phyloP scores from a whole-genome alignment of 2,113 vertebrate genomes.

The Nasalis larvatus region DNA sequence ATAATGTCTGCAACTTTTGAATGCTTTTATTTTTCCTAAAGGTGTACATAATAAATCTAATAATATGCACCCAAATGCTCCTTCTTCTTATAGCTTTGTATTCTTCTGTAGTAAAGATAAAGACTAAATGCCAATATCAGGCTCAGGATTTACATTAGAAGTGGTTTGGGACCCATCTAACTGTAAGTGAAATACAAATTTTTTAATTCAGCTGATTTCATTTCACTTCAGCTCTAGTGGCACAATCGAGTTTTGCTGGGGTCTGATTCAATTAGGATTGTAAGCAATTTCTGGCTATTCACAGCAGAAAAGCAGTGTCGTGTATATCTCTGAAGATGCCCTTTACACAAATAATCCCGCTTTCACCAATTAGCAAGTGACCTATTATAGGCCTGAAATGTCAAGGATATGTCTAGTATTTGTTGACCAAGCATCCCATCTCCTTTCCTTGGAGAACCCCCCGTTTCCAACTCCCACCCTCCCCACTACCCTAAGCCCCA shows the following conservation, averaged over 20 bases:
- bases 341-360: background rate
- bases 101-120: background rate
- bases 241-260: background rate
- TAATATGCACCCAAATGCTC: background rate
- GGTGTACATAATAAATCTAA: background rate
- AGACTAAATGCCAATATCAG: background rate
- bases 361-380: background rate
- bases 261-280: background rate
- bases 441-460: background rate
- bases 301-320: background rate
- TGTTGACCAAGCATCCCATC: background rate
- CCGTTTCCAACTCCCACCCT: background rate
- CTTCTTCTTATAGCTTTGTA: background rate
- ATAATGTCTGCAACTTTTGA: background rate
- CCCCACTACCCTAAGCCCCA: fast-evolving
- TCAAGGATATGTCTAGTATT: background rate
- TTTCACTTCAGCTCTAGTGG: background rate
- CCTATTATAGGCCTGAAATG: background rate
- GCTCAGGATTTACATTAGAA: background rate
- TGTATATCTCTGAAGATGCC: background rate
- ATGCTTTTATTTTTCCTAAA: constrained; percentile 6
- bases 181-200: background rate
- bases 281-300: background rate
- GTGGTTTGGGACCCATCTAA: background rate
- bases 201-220: background rate